These are phyloP conservation scores for Molossus molossus DNA, from an alignment of 2,797 vertebrate genomes.

Conservation along the genomic window DNA sequence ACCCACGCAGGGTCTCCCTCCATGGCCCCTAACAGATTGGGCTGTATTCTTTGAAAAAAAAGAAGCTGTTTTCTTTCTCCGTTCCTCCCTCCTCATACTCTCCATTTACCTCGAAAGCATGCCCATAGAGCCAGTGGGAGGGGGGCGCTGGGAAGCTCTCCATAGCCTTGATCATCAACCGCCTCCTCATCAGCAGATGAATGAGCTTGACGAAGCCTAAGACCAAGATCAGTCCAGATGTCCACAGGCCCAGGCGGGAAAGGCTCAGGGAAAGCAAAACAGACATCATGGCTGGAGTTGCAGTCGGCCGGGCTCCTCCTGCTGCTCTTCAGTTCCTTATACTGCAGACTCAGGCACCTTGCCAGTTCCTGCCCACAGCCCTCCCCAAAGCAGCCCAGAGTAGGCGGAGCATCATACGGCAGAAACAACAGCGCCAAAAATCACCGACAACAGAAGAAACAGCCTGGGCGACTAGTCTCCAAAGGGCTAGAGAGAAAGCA, in stretches of 20 bases:
- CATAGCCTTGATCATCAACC: constrained; percentile 85
- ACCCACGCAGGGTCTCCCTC: background rate
- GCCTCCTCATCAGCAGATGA: constrained; percentile 83
- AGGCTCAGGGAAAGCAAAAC: constrained; percentile 83
- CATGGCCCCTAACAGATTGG: background rate
- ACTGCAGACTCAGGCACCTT: background rate
- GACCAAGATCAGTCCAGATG: constrained; percentile 85
- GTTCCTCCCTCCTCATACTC: rapidly evolving
- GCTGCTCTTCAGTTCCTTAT: background rate
- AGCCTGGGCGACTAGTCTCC: background rate
- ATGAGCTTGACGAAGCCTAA: constrained; percentile 86
- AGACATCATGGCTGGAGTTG: constrained; percentile 44
- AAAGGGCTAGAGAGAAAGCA: background rate
- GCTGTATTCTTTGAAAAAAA: background rate
- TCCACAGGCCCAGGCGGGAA: constrained; percentile 82
- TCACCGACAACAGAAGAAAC: background rate
- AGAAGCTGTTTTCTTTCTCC: background rate
- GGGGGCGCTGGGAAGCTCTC: constrained; percentile 87
- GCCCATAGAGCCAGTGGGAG: constrained; percentile 89
- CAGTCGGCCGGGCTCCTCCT: background rate
- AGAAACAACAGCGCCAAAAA: background rate
- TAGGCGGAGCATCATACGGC: constrained; percentile 1
- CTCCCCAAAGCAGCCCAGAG: background rate
- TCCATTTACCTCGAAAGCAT: constrained; percentile 86
- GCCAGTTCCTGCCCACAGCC: constrained; percentile 39